Evolutionary conservation across 2,113 vertebrate species (phyloP), one percentile per base, ranked within the genome.

Genomic region (Melanostigma gelatinosum): DNA sequence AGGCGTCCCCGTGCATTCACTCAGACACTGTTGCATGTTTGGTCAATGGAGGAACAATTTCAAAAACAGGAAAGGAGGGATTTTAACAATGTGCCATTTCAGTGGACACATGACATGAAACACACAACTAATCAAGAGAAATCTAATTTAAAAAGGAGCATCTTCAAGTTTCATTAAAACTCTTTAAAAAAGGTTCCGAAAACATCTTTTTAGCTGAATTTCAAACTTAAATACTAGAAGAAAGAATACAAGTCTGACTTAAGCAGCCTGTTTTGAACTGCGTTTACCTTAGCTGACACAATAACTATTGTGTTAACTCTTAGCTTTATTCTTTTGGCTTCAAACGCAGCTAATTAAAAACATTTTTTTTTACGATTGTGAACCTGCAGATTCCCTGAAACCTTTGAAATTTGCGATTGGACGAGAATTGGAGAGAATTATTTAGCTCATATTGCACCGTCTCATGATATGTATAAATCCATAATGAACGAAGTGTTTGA

Each of bases 391-490:
- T 72, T 72, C 10, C 24, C 24, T 15, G 24, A 58, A 29, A 27
- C 24, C 27, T 16, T 24, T 27, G 2, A 57, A 71, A 34, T 46
- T 22, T 13, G 16, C 4, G 1, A 64, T 18, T 22, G n/a, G 11
- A 42, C 77, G 62, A 57, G 4, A 27, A 57, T 27, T 38, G 44
- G 18, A 75, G 55, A 81, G 11, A 40, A 32, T 66, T 18, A 7
- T 12, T 75, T 2, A 24, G 65, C 72, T 68, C 61, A 55, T 83
- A 83, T 75, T 85, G 80, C 87, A 85, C 75, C 50, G 62, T 75
- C 57, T 87, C 65, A 54, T 80, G 80, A 90, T 84, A 81, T 84
- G 83, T 61, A 63, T 11, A 24, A 68, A 84, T 60, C 72, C 75
- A 72, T 72, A 36, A 66, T 34, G 60, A 78, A 62, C 34, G n/a